A percentile compares a stretch with the other conserved stretches of the same genome.
Evolutionary conservation across 1,140 invertebrate species (phyloP).

Genomic region (Drosophila azteca): DNA sequence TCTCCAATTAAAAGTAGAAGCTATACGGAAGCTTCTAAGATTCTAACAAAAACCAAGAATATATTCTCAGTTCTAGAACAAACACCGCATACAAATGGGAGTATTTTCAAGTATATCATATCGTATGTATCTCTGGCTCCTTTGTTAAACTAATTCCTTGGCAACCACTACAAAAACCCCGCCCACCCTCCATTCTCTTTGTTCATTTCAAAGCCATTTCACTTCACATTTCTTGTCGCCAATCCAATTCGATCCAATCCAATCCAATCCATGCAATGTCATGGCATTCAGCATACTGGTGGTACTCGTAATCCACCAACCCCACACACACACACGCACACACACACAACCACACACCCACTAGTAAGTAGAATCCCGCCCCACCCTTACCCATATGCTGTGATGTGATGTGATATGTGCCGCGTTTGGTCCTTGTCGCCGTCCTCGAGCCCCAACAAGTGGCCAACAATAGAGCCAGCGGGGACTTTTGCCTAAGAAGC

Average conservation of each 20-base stretch:
- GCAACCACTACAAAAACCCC: slow-evolving; percentile 30
- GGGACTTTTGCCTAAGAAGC: background rate
- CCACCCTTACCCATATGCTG: background rate
- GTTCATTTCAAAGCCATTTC: slow-evolving; percentile 23
- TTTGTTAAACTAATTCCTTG: slow-evolving; percentile 8
- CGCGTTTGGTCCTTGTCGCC: slow-evolving; percentile 27
- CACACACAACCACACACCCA: background rate
- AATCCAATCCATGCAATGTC: slow-evolving; percentile 52
- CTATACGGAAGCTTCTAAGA: too few species aligned
- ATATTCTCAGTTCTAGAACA: too few species aligned
- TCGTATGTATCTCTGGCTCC: too few species aligned
- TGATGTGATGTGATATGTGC: slow-evolving; percentile 1
- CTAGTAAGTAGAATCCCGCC: background rate
- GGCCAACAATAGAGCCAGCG: slow-evolving; percentile 28
- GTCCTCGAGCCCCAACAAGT: slow-evolving; percentile 56
- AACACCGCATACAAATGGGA: too few species aligned
- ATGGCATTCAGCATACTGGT: slow-evolving; percentile 45
- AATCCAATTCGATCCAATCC: background rate
- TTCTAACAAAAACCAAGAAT: background rate
- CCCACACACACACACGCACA: background rate
- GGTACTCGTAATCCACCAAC: background rate
- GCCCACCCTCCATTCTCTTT: slow-evolving; percentile 25
- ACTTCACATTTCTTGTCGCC: slow-evolving; percentile 17
- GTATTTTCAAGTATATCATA: too few species aligned
- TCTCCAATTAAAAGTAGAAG: background rate